phyloP scores from a whole-genome alignment of 2,797 vertebrate species.

The Nasua narica region DNA sequence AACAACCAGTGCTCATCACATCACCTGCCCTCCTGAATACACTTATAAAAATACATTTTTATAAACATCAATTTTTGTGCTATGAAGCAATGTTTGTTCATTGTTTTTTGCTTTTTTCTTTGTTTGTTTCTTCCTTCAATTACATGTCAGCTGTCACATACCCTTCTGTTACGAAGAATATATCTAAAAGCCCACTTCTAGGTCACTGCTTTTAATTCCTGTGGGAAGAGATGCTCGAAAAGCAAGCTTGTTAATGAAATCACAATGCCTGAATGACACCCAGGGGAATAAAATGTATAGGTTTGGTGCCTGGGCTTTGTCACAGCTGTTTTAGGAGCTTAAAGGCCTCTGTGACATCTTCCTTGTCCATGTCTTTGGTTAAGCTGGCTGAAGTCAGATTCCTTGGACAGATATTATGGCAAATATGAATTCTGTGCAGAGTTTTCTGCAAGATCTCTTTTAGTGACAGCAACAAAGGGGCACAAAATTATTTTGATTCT shows the following conservation, averaged over 20 bases:
- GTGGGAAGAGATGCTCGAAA: constrained; percentile 33
- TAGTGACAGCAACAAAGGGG: neutral
- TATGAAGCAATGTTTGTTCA: neutral
- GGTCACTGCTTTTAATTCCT: constrained; percentile 63
- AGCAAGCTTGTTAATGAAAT: constrained; percentile 67
- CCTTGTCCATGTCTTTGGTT: neutral
- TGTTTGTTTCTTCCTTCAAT: constrained; percentile 2
- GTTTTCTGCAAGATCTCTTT: neutral
- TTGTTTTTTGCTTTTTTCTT: neutral
- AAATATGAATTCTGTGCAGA: neutral
- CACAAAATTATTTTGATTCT: neutral
- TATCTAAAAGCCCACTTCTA: constrained; percentile 49
- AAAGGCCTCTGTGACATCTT: neutral
- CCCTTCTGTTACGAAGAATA: constrained; percentile 34
- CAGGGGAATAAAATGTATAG: neutral
- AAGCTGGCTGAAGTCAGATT: neutral
- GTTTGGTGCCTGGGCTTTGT: neutral
- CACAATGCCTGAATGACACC: constrained; percentile 15
- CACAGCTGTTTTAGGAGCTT: constrained; percentile 2
- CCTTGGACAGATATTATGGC: neutral
- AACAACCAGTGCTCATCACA: neutral
- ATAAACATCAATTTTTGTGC: neutral
- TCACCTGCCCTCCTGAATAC: neutral
- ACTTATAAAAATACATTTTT: neutral
- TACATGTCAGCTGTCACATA: constrained; percentile 52